Evolutionary conservation across 1,140 invertebrate genomes (phyloP), one percentile per base, ranked within the genome.

Genomic region (Pseudomyrmex cubaensis): DNA sequence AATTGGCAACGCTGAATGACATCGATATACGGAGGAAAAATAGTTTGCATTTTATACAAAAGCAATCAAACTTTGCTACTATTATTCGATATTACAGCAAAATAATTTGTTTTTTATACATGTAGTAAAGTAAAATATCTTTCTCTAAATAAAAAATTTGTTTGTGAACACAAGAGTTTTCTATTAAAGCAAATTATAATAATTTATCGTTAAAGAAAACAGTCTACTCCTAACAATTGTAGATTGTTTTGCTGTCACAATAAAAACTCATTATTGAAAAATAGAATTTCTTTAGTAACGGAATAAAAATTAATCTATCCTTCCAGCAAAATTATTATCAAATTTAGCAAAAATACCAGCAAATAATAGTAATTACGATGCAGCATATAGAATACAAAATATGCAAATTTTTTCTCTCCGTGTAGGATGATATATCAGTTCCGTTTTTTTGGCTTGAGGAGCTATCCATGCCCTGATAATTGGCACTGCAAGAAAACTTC

Each of bases 371-470:
- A 35, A 35, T 35, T 35, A 35, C 5, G 35, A 35, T 35, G 35
- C 35, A 35, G 7, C 35, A 0, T 35, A 35, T 35, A 35, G 35
- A 35, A 35, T 35, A 35, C 0, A 5, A 35, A 35, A 35, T 35
- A 35, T 35, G 35, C 35, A 67, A 77, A 67, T 13, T 67, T 44
- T 50, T 75, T 54, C 67, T 63, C 25, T 66, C 52, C 76, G 54
- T 78, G 52, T 52, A 69, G 35, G 56, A 69, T 52, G 17, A 56
- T 20, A 69, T 12, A 61, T 48, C 48, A 50, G 9, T 74, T 52
- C 4, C 57, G 78, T 9, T 82, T 62, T 25, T 82, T 62, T 35
- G 85, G 85, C 86, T 85, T 69, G 82, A 87, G 85, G 74, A 87
- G 85, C 75, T 87, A 74, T 64, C 73, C 35, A 44, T 72, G 57